Percentiles rank a stretch among this genome's conserved stretches.
Evolutionary conservation across 53 echinoderm and acorn worm species (phyloP).

Genomic region (Luidia sarsii): DNA sequence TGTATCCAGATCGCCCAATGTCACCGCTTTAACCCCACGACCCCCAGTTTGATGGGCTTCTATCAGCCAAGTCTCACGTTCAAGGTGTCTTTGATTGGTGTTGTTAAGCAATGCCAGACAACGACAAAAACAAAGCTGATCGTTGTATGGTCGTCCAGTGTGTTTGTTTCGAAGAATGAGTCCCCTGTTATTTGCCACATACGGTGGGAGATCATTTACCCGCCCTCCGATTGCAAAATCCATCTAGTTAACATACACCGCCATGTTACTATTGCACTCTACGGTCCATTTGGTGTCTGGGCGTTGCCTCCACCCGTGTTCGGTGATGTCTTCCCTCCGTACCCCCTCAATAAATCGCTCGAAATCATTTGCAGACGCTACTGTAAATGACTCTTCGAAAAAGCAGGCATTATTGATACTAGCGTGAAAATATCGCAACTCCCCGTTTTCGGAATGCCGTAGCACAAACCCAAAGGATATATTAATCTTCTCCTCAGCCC

Average conservation of each 20-base stretch:
- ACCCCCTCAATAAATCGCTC: conserved; percentile 17
- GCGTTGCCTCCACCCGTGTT: conserved; percentile 6
- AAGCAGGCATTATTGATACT: conserved; percentile 30
- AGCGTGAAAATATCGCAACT: conserved; percentile 46
- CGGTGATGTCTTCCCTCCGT: not conserved
- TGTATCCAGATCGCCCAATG: not conserved
- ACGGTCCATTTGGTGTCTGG: conserved; percentile 54
- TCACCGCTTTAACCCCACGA: not conserved
- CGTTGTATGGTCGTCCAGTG: conserved; percentile 3
- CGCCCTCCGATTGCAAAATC: conserved; percentile 48
- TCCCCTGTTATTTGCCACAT: conserved; percentile 29
- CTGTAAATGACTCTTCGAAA: not conserved
- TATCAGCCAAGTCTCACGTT: too few relatives aligned
- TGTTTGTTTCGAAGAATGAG: not conserved
- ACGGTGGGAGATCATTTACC: conserved; percentile 8
- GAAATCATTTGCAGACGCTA: not conserved
- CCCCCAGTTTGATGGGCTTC: too few relatives aligned
- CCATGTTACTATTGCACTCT: conserved; percentile 30
- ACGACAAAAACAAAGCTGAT: conserved; percentile 40
- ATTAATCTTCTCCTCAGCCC: conserved; percentile 54
- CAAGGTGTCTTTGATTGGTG: not conserved
- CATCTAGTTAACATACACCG: conserved; percentile 29
- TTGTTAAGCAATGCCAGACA: not conserved
- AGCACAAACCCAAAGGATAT: conserved; percentile 51
- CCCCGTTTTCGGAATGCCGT: conserved; percentile 49